These are phyloP conservation scores for Epizoanthus ramosus DNA, from an alignment of 92 coral and sea anemone species.

Conservation along the genomic window DNA sequence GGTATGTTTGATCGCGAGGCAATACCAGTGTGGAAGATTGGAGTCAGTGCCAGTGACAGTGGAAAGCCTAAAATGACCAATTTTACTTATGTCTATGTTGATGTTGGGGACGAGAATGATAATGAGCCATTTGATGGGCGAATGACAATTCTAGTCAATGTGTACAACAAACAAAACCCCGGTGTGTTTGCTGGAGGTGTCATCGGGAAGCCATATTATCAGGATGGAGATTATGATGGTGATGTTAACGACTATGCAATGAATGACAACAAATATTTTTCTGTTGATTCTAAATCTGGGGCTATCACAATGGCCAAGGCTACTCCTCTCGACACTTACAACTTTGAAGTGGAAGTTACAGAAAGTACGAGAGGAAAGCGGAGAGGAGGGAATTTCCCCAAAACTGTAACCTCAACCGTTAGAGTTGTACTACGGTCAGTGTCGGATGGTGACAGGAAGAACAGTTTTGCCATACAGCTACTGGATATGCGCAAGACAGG, in stretches of 20 bases:
- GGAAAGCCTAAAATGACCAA: constrained; percentile 72
- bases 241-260: constrained; percentile 73
- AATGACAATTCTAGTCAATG: constrained; percentile 76
- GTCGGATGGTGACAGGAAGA: constrained; percentile 56
- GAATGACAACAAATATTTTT: constrained; percentile 39
- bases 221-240: constrained; percentile 79
- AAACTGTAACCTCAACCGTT: constrained; percentile 58
- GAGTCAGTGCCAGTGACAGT: constrained; percentile 70
- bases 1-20: constrained; percentile 71
- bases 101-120: constrained; percentile 65
- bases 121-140: constrained; percentile 84
- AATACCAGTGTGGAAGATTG: constrained; percentile 64
- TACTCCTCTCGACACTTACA: constrained; percentile 61
- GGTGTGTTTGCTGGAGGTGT: constrained; percentile 83
- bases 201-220: constrained; percentile 85
- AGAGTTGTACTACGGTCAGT: constrained; percentile 60
- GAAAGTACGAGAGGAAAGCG: constrained; percentile 33
- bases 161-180: constrained; percentile 51
- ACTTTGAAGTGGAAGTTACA: constrained; percentile 51
- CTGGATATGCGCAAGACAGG: constrained; percentile 65
- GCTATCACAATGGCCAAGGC: constrained; percentile 53
- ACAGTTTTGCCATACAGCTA: constrained; percentile 74
- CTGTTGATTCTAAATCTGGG: constrained; percentile 46
- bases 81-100: constrained; percentile 70
- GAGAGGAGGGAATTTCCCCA: constrained; percentile 42